These are phyloP conservation scores for Ellobium chinense DNA, from an alignment of 2,888 invertebrate genomes.

Conservation along the genomic window DNA sequence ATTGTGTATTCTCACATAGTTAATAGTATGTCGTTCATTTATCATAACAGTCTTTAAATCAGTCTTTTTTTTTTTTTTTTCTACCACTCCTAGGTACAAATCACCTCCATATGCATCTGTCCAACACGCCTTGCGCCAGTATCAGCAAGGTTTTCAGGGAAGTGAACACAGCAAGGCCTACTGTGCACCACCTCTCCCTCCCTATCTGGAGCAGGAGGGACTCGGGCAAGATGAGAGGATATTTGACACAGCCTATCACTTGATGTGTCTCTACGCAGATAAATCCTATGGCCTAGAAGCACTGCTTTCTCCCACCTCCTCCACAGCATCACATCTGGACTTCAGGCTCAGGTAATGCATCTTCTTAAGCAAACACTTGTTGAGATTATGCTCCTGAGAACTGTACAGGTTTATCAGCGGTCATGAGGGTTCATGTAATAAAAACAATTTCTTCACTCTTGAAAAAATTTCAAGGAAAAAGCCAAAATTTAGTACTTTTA, in stretches of 20 bases:
- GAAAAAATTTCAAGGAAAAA: no score
- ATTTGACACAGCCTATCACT: slow-evolving; percentile 87
- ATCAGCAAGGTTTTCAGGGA: slow-evolving; percentile 83
- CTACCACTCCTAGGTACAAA: slow-evolving; percentile 84
- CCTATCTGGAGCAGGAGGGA: slow-evolving; percentile 70
- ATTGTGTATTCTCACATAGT: no score
- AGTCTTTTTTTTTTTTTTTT: no score
- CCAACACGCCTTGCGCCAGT: slow-evolving; percentile 86
- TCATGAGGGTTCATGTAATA: no score
- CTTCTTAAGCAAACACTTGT: no score
- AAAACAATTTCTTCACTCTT: no score
- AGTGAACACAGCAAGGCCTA: slow-evolving; percentile 60
- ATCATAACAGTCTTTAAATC: no score
- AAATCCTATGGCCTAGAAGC: slow-evolving; percentile 82
- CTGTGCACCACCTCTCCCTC: slow-evolving; percentile 74
- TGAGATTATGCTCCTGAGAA: no score
- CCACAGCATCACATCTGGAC: slow-evolving; percentile 90
- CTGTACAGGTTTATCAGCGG: no score
- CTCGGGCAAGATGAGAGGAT: slow-evolving; percentile 53
- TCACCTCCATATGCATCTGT: slow-evolving; percentile 86
- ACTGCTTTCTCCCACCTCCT: slow-evolving; percentile 86
- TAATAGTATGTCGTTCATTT: no score
- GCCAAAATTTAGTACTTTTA: no score
- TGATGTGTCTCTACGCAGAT: slow-evolving; percentile 87
- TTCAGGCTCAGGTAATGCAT: slow-evolving; percentile 84